Evolutionary conservation across 2,113 vertebrate species (phyloP).

Genomic region (Dendropsophus ebraccatus): DNA sequence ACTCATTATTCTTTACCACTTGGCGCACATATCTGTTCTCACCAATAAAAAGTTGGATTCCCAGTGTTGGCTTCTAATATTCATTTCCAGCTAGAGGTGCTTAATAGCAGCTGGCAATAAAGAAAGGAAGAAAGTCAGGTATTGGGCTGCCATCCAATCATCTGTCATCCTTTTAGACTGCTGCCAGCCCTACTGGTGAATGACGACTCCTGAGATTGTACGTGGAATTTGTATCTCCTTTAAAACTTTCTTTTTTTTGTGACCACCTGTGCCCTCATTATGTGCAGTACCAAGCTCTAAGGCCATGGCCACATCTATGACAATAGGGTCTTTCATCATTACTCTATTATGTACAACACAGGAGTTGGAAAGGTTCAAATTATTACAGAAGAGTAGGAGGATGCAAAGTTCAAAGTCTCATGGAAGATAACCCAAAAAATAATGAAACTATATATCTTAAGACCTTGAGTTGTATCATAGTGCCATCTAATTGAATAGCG

Average conservation of each 20-base stretch:
- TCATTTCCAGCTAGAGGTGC: background rate
- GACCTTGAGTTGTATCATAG: too few species aligned
- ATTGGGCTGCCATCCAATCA: background rate
- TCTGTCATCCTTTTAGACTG: background rate
- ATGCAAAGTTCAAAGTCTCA: too few species aligned
- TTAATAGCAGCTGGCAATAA: background rate
- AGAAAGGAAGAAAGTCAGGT: background rate
- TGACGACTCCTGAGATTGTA: background rate
- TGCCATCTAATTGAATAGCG: too few species aligned
- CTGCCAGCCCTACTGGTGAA: background rate
- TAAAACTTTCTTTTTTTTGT: background rate
- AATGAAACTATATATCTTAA: too few species aligned
- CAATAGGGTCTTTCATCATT: background rate
- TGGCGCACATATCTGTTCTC: background rate
- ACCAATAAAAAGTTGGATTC: background rate
- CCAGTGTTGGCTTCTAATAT: background rate
- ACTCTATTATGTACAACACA: background rate
- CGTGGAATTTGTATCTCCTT: background rate
- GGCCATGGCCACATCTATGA: background rate
- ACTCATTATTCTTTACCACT: background rate
- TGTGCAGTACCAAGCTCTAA: background rate
- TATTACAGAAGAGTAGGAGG: background rate
- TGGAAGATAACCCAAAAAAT: too few species aligned
- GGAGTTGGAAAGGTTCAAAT: background rate
- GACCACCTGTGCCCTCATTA: background rate